Evolutionary conservation across 2,113 vertebrate genomes (phyloP).

Genomic region (Misgurnus anguillicaudatus): DNA sequence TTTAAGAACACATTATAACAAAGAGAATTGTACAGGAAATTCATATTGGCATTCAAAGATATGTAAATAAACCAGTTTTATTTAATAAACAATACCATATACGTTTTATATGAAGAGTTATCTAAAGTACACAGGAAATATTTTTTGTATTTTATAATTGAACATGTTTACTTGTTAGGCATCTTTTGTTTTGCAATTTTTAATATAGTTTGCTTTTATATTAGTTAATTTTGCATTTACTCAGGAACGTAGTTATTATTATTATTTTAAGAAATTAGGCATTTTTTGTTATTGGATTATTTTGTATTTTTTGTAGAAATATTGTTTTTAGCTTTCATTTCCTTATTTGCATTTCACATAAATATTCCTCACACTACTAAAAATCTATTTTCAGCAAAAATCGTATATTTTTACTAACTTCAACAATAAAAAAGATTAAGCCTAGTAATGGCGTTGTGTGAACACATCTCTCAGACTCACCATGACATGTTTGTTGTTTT

Average conservation of each 20-base stretch:
- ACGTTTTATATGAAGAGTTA: slow-evolving; percentile 37
- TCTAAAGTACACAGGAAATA: slow-evolving; percentile 52
- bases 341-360: not conserved
- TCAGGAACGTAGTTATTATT: not conserved
- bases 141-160: slow-evolving; percentile 31
- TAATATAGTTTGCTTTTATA: slow-evolving; percentile 20
- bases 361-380: slow-evolving; percentile 34
- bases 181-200: slow-evolving; percentile 19
- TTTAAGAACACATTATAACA: not conserved
- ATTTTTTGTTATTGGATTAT: not conserved
- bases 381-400: slow-evolving; percentile 4
- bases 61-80: slow-evolving; percentile 47
- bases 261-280: not conserved
- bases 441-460: not conserved
- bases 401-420: slow-evolving; percentile 37
- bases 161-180: not conserved
- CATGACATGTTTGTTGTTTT: slow-evolving; percentile 18
- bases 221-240: slow-evolving; percentile 43
- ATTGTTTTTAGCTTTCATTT: slow-evolving; percentile 3
- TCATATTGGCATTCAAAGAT: not conserved
- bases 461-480: slow-evolving; percentile 25
- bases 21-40: slow-evolving; percentile 28
- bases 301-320: not conserved
- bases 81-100: slow-evolving; percentile 43
- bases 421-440: slow-evolving; percentile 52